Evolutionary conservation across 1,140 invertebrate genomes (phyloP), one percentile per base, ranked within the genome.

Genomic region (Diorhabda elongata): DNA sequence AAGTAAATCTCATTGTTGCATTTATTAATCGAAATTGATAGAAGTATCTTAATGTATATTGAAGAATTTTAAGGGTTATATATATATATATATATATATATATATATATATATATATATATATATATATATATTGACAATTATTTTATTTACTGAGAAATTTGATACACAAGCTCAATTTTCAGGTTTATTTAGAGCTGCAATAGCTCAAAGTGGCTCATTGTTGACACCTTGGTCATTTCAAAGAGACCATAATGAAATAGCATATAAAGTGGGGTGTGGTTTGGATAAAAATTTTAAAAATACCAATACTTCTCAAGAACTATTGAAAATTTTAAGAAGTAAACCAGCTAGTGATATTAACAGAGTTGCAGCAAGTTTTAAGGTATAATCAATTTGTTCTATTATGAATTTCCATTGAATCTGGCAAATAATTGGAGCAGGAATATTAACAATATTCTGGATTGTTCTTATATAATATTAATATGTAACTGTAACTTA

Each of bases 171-270:
- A 26, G 26, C 26, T n/a, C n/a, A 7, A 7, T 56, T 7, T 63
- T 5, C 41, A 72, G 71, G 71, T 42, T 61, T 73, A 65, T 70
- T 73, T 45, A 58, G 66, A n/a, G 68, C 47, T 6, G 68, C 66
- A 5, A 73, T 73, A 56, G 52, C 43, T 3, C 52, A 73, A 68
- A 70, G 68, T 58, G 71, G 66, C 9, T 65, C 66, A 8, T 43
- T 65, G 4, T 58, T 72, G 7, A 52, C 52, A 9, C 65, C 68
- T 9, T 70, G 61, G 60, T 60, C 58, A 41, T 70, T 67, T 56
- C 68, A 69, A 64, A 61, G 65, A 45, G 26, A 45, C 26, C 43
- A 62, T 8, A 63, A 52, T 47, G 4, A 67, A 4, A 41, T 43
- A 11, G 68, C 68, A 8, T 72, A 67, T 47, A 6, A 7, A 7